A percentile compares a stretch with the other conserved stretches of the same genome.
Conservation (phyloP, 2,113 vertebrate species). For the Tychaedon coryphoeus region DNA sequence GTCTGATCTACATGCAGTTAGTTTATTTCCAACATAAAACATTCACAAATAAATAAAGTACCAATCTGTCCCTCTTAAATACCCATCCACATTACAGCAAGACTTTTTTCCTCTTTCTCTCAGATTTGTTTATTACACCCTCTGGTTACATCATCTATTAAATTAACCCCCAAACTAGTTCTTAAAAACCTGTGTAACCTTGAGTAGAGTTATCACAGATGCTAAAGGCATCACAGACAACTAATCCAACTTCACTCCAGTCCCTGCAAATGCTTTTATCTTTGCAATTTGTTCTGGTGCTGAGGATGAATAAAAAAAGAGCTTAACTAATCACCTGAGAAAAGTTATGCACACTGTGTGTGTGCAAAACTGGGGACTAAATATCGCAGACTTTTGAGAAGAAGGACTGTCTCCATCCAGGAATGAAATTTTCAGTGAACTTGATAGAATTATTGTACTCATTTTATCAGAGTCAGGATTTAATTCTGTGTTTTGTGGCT, state of each 20-base stretch:
- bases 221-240: slow-evolving; percentile 41
- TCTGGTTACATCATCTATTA: slow-evolving; percentile 17
- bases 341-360: not conserved
- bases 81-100: not conserved
- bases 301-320: slow-evolving; percentile 26
- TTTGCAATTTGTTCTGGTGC: slow-evolving; percentile 49
- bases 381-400: not conserved
- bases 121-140: slow-evolving; percentile 18
- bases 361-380: not conserved
- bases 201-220: slow-evolving; percentile 44
- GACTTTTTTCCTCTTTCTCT: not conserved
- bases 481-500: slow-evolving; percentile 5
- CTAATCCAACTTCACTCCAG: slow-evolving; percentile 38
- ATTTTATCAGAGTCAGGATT: not conserved
- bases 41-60: slow-evolving; percentile 25
- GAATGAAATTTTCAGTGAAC: not conserved
- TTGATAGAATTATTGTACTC: slow-evolving; percentile 30
- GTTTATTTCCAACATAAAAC: not conserved
- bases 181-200: slow-evolving; percentile 32
- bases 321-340: slow-evolving; percentile 31
- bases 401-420: not conserved
- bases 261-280: slow-evolving; percentile 39
- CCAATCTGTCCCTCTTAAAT: not conserved
- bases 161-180: not conserved
- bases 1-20: not conserved